Evolutionary conservation across 1,140 invertebrate species (phyloP).

Genomic region (Drosophila truncata): DNA sequence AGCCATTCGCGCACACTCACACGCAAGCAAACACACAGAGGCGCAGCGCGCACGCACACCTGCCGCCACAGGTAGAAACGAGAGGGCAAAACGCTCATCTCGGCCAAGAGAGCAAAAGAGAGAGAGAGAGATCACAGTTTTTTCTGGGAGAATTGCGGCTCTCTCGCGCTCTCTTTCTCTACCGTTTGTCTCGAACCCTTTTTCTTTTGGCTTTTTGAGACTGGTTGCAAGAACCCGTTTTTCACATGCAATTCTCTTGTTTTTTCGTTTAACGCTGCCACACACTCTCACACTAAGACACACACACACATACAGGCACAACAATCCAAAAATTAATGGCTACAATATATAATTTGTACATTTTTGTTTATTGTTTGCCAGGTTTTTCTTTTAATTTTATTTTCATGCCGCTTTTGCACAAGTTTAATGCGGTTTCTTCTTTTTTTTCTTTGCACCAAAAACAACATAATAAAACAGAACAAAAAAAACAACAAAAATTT

Average conservation of each 20-base stretch:
- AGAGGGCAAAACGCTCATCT: slow-evolving; percentile 2
- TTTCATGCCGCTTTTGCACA: slow-evolving; percentile 20
- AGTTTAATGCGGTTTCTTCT: slow-evolving; percentile 4
- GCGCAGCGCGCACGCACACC: slow-evolving; percentile 56
- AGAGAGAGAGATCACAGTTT: slow-evolving; percentile 23
- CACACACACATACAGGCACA: slow-evolving; percentile 4
- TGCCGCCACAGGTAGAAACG: slow-evolving; percentile 69
- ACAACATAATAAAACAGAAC: slow-evolving; percentile 38
- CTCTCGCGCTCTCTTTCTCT: slow-evolving; percentile 31
- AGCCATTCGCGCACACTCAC: slow-evolving; percentile 65
- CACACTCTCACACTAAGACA: slow-evolving; percentile 24
- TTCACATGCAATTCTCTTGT: slow-evolving; percentile 71
- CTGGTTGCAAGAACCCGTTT: slow-evolving; percentile 75
- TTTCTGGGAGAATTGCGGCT: slow-evolving; percentile 43
- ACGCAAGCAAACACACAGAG: slow-evolving; percentile 30
- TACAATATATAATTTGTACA: slow-evolving; percentile 26
- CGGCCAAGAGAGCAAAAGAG: slow-evolving; percentile 3
- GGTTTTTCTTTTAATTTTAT: slow-evolving; percentile 5
- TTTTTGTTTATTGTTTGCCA: slow-evolving; percentile 31
- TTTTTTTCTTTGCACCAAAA: slow-evolving; percentile 18
- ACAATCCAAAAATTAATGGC: slow-evolving; percentile 21
- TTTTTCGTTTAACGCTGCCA: slow-evolving; percentile 32
- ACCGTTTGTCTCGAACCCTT: slow-evolving; percentile 57
- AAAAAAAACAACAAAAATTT: slow-evolving; percentile 49
- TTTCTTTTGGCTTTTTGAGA: slow-evolving; percentile 59